These are phyloP conservation scores for Lasioglossum zephyrum DNA, from an alignment of 2,888 invertebrate species.

Conservation along the genomic window DNA sequence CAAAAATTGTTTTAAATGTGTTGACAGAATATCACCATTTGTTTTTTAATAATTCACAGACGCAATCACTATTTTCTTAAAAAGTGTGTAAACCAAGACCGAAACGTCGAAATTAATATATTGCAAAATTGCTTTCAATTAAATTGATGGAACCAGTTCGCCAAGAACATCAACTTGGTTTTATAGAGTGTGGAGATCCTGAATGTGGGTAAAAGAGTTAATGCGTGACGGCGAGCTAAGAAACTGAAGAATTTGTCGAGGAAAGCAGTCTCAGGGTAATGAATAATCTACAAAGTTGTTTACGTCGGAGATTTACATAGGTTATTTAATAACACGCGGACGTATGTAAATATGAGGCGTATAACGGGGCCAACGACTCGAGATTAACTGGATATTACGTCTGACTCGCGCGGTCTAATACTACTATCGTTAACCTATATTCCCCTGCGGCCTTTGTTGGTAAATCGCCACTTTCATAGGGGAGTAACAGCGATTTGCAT, in stretches of 20 bases:
- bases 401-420: conserved; percentile 54
- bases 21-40: too few relatives aligned
- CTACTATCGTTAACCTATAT: conserved; percentile 56
- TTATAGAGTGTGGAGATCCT: not conserved
- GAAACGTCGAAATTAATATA: too few relatives aligned
- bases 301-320: conserved; percentile 26
- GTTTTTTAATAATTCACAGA: too few relatives aligned
- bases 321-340: conserved; percentile 50
- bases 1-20: too few relatives aligned
- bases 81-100: too few relatives aligned
- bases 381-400: conserved; percentile 50
- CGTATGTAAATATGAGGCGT: conserved; percentile 34
- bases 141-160: too few relatives aligned
- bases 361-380: conserved; percentile 39
- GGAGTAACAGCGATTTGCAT: conserved; percentile 48
- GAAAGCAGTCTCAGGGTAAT: not conserved
- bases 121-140: too few relatives aligned
- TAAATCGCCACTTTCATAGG: conserved; percentile 40
- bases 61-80: too few relatives aligned
- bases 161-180: too few relatives aligned
- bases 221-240: not conserved
- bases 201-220: not conserved
- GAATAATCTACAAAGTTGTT: conserved; percentile 4
- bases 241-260: not conserved
- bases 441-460: conserved; percentile 23